A percentile compares a stretch with the other conserved stretches of the same genome.
Conservation (phyloP, 2,113 vertebrate species). For the Nyctereutes procyonoides region DNA sequence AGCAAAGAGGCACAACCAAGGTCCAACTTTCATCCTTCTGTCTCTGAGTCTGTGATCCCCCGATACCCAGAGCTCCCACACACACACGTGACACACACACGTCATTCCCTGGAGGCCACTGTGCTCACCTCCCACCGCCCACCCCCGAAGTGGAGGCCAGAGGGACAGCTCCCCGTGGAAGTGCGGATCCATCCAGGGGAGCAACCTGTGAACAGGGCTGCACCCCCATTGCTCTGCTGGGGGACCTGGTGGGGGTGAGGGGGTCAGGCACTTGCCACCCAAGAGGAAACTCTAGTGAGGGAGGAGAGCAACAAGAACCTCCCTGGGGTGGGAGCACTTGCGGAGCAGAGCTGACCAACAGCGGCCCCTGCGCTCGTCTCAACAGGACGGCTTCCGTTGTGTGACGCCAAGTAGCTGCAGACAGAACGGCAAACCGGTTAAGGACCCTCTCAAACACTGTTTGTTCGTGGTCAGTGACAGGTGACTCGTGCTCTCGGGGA, state of each 20-base stretch:
- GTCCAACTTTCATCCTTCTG: background rate
- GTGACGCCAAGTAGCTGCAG: background rate
- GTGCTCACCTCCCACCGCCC: background rate
- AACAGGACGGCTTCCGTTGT: background rate
- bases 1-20: background rate
- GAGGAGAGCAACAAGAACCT: background rate
- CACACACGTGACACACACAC: background rate
- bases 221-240: background rate
- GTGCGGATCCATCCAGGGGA: fast-evolving
- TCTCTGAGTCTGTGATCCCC: background rate
- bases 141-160: no score
- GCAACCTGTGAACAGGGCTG: background rate
- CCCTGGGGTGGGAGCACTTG: background rate
- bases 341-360: background rate
- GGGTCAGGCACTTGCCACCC: background rate
- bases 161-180: background rate
- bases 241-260: no score
- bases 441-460: background rate
- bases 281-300: background rate
- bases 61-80: background rate
- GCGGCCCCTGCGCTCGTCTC: no score
- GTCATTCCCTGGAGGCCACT: background rate
- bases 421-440: background rate
- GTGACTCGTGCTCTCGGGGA: background rate
- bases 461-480: background rate